Conservation (phyloP, 30 jellyfish, hydroid and myxozoan genomes). For the Sanderia malayensis region DNA sequence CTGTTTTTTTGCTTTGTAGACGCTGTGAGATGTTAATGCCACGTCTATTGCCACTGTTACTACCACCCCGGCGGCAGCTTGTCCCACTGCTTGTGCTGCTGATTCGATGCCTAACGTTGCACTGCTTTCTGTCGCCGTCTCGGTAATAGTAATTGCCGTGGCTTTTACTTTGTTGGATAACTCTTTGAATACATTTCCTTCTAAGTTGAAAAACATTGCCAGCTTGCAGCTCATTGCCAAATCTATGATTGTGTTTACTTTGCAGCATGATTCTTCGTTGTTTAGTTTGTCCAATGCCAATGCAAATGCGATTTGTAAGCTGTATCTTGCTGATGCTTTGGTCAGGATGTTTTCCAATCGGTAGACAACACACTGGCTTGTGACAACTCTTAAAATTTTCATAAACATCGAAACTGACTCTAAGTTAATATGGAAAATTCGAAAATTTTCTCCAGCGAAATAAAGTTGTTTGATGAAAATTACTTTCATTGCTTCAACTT, state of each 20-base stretch:
- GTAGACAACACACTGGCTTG: neutral
- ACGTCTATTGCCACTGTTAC: conserved; percentile 79
- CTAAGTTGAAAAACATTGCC: conserved; percentile 38
- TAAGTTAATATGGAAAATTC: neutral
- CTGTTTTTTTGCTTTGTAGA: conserved; percentile 83
- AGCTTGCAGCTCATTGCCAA: conserved; percentile 35
- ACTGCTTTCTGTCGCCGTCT: conserved; percentile 92
- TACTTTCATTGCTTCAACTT: neutral
- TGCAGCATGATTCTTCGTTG: neutral
- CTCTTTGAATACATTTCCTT: conserved; percentile 15
- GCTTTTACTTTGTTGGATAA: conserved; percentile 65
- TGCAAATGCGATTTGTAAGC: neutral
- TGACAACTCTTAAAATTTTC: neutral
- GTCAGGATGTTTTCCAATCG: neutral
- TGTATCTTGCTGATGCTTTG: neutral
- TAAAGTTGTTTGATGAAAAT: neutral
- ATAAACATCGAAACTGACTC: neutral
- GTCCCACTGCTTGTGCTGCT: conserved; percentile 96
- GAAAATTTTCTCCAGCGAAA: neutral
- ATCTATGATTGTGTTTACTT: conserved; percentile 33
- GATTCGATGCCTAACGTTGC: conserved; percentile 97
- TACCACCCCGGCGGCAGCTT: conserved; percentile 89
- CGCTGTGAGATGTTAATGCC: conserved; percentile 88
- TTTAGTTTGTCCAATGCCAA: conserved; percentile 2
- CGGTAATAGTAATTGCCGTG: conserved; percentile 80